Evolutionary conservation across 2,797 vertebrate species (phyloP).

Genomic region (Melanotaenia maccullochi): DNA sequence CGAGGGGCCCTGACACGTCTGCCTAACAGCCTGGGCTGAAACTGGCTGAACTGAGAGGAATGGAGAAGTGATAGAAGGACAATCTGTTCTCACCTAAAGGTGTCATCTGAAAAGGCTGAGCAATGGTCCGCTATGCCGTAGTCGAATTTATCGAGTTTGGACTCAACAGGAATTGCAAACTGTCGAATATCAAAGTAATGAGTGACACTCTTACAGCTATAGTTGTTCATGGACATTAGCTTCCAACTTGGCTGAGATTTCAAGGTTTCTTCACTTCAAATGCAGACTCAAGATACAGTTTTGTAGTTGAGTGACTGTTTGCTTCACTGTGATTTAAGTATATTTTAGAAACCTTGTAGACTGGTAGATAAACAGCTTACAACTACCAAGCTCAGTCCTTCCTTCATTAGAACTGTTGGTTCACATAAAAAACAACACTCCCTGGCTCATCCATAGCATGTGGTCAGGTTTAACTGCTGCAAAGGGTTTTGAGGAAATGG

Average conservation of each 20-base stretch:
- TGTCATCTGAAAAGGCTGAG: conserved; percentile 52
- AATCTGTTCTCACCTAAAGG: conserved; percentile 64
- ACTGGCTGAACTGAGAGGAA: conserved; percentile 34
- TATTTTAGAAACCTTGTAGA: conserved; percentile 24
- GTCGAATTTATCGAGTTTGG: conserved; percentile 32
- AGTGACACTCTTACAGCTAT: conserved; percentile 30
- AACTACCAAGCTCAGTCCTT: conserved; percentile 18
- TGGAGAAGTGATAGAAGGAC: conserved; percentile 48
- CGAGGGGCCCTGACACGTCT: conserved; percentile 57
- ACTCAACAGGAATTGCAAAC: conserved; percentile 45
- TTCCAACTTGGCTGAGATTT: conserved; percentile 40
- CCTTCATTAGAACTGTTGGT: conserved; percentile 5
- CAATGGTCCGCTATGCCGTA: conserved; percentile 15
- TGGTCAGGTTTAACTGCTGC: not conserved
- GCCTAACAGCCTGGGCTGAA: conserved; percentile 56
- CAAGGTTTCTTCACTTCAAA: conserved; percentile 33
- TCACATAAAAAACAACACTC: conserved; percentile 13
- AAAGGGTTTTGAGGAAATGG: conserved; percentile 11
- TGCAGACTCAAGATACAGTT: conserved; percentile 13
- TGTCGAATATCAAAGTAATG: conserved; percentile 33
- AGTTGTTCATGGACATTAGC: conserved; percentile 55
- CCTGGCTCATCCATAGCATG: conserved; percentile 7
- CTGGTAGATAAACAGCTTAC: conserved; percentile 32
- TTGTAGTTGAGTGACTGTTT: conserved; percentile 8
- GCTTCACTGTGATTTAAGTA: conserved; percentile 31